Conservation (phyloP, 2,797 vertebrate genomes). For the Masticophis lateralis region DNA sequence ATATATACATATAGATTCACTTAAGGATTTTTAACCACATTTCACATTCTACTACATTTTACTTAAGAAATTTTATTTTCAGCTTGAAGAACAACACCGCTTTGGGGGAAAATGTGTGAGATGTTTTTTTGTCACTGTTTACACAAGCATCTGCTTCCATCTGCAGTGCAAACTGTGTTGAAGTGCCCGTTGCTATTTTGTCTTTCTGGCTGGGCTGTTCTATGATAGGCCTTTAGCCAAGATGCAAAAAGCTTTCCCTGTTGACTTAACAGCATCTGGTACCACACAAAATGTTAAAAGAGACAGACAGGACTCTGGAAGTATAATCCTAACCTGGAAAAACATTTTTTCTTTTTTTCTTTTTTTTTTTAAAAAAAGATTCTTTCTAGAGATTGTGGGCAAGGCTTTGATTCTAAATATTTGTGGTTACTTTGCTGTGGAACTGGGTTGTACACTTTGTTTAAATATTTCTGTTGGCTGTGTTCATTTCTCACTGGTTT, state of each 20-base stretch:
- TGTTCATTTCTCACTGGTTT: not conserved
- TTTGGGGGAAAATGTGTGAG: not conserved
- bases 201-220: not conserved
- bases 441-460: not conserved
- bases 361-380: too few species aligned
- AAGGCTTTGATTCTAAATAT: not conserved
- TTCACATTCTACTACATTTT: not conserved
- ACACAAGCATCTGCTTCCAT: not conserved
- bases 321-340: not conserved
- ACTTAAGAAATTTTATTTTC: not conserved
- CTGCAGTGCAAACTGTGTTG: not conserved
- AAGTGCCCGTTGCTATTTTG: not conserved
- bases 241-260: not conserved
- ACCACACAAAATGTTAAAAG: not conserved
- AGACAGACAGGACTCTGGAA: not conserved
- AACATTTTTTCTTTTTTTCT: not conserved
- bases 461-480: not conserved
- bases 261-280: not conserved
- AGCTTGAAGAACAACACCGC: not conserved
- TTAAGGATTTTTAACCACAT: not conserved
- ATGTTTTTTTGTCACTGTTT: not conserved
- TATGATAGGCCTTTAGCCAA: not conserved
- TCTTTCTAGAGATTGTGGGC: not conserved
- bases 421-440: not conserved
- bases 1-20: not conserved